Evolutionary conservation across 2,113 vertebrate genomes (phyloP).

Genomic region (Apteryx mantelli): DNA sequence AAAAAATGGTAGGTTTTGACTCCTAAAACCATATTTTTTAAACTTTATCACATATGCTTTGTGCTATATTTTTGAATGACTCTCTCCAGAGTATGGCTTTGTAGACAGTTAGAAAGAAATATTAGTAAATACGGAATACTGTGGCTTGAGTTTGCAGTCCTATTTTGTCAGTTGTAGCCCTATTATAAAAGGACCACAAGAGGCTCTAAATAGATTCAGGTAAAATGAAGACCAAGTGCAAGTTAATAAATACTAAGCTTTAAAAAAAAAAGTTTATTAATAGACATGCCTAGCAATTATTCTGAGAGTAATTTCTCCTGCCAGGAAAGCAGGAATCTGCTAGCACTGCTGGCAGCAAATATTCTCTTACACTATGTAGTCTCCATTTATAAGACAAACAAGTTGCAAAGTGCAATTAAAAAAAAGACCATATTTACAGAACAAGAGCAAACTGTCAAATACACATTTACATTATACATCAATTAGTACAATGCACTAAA

Average conservation of each 20-base stretch:
- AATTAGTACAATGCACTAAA: rapidly evolving
- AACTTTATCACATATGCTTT: neutral
- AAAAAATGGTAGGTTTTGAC: neutral
- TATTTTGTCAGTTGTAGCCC: neutral
- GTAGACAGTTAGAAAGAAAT: neutral
- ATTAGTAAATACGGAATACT: neutral
- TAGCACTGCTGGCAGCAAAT: neutral
- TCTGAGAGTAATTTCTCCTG: neutral
- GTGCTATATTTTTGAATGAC: neutral
- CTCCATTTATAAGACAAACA: neutral
- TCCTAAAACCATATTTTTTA: neutral
- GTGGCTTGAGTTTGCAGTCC: rapidly evolving
- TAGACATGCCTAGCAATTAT: neutral
- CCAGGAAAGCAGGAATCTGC: neutral
- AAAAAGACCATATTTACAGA: neutral
- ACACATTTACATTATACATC: neutral
- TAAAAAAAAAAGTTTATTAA: neutral
- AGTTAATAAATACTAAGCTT: neutral
- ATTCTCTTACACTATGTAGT: neutral
- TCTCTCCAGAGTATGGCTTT: neutral
- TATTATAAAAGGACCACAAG: neutral
- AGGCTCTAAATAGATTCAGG: neutral
- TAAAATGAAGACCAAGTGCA: neutral
- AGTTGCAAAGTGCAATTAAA: neutral
- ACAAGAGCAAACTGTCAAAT: neutral